A percentile compares a stretch with the other conserved stretches of the same genome.
Evolutionary conservation across 2,113 vertebrate species (phyloP).

Genomic region (Alectura lathami): DNA sequence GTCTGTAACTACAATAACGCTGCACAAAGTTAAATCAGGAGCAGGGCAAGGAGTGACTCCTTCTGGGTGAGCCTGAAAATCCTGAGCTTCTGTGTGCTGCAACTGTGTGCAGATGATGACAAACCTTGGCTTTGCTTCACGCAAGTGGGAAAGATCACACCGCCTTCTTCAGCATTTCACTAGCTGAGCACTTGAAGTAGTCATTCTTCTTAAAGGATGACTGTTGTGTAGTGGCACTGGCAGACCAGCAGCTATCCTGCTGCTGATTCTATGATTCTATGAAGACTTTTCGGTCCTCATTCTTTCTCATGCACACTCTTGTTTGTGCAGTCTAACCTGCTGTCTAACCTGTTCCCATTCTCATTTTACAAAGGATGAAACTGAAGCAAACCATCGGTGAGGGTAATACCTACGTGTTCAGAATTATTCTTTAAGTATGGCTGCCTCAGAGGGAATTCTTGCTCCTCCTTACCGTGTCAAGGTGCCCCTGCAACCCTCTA

Average conservation of each 20-base stretch:
- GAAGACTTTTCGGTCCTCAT: not conserved
- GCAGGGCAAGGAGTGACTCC: not conserved
- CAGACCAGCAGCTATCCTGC: not conserved
- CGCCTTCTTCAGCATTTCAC: not conserved
- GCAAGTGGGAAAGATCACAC: not conserved
- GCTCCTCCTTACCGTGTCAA: not conserved
- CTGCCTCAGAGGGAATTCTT: not conserved
- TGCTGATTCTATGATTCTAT: not conserved
- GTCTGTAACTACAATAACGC: not conserved
- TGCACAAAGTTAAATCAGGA: not conserved
- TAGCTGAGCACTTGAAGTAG: not conserved
- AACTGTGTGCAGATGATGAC: not conserved
- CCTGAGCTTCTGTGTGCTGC: not conserved
- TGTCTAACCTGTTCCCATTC: not conserved
- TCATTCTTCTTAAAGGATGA: not conserved
- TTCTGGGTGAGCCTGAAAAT: not conserved
- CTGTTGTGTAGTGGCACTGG: not conserved
- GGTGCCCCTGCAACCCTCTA: not conserved
- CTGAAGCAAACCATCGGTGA: not conserved
- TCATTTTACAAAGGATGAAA: not conserved
- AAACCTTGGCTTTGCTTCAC: not conserved
- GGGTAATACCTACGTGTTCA: not conserved
- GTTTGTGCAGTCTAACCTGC: not conserved
- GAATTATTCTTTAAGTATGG: not conserved
- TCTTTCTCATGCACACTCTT: not conserved